Percentiles rank a stretch among this genome's conserved stretches.
phyloP scores from a whole-genome alignment of 2,797 vertebrate genomes.

The Alauda arvensis region DNA sequence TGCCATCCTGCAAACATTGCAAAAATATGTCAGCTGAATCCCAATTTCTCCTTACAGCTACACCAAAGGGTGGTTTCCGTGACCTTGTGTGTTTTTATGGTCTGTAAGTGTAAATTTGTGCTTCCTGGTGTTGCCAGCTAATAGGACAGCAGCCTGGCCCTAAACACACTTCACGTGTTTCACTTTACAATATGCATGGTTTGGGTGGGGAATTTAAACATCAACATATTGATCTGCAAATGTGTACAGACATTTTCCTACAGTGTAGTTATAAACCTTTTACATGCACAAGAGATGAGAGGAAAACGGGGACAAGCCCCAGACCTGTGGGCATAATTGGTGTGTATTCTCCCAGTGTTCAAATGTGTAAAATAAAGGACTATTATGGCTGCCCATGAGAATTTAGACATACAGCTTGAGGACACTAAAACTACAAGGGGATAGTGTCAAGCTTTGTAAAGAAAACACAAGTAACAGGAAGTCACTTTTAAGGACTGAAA shows the following conservation, averaged over 20 bases:
- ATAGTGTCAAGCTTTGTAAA: background rate
- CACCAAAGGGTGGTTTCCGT: background rate
- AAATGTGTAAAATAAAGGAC: background rate
- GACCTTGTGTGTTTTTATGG: background rate
- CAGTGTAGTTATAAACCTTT: background rate
- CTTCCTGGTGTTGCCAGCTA: background rate
- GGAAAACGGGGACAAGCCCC: background rate
- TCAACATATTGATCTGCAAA: background rate
- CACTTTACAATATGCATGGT: background rate
- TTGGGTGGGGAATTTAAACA: background rate
- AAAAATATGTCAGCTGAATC: slow-evolving; percentile 2
- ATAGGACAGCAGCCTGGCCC: background rate
- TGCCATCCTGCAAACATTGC: background rate
- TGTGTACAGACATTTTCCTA: background rate
- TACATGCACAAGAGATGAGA: background rate
- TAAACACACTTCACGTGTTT: background rate
- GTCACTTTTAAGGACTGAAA: background rate
- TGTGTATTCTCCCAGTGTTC: background rate
- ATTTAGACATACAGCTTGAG: background rate
- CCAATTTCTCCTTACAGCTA: background rate
- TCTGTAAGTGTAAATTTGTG: background rate
- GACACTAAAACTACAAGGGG: background rate
- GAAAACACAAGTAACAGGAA: background rate
- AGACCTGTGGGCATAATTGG: background rate
- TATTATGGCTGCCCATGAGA: background rate